Conservation (phyloP, 1,140 invertebrate genomes). For the Meteorus sp. region DNA sequence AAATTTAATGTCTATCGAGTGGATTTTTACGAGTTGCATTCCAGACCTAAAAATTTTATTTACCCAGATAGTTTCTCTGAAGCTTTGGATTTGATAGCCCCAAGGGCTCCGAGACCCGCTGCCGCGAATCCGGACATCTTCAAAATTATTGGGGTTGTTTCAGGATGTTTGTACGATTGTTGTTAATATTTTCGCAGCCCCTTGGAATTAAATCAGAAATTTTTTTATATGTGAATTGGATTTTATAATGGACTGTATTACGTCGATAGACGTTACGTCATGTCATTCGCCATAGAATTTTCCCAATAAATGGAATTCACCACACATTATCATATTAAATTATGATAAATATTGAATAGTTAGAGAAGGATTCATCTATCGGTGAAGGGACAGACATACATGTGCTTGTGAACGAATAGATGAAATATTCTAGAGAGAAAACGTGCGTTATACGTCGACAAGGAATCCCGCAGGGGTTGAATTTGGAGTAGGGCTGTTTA, state of each 20-base stretch:
- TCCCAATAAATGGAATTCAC: no score
- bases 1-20: not conserved
- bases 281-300: no score
- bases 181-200: slow-evolving; percentile 48
- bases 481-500: slow-evolving; percentile 51
- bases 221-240: no score
- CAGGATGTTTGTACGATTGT: slow-evolving; percentile 32
- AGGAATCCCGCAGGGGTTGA: slow-evolving; percentile 32
- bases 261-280: no score
- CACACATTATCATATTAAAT: no score
- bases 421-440: not conserved
- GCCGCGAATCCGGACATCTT: slow-evolving; percentile 58
- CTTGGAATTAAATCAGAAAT: slow-evolving; percentile 33
- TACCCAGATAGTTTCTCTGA: slow-evolving; percentile 50
- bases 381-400: no score
- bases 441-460: slow-evolving; percentile 22
- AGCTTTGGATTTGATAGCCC: slow-evolving; percentile 49
- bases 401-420: no score
- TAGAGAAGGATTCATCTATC: not conserved
- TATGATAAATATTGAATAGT: no score
- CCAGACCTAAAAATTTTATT: slow-evolving; percentile 7
- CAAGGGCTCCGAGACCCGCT: slow-evolving; percentile 54
- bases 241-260: no score
- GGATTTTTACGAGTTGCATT: not conserved
- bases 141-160: slow-evolving; percentile 59